These are phyloP conservation scores for Pongo abelii DNA, from an alignment of 2,113 vertebrate genomes.

Conservation along the genomic window DNA sequence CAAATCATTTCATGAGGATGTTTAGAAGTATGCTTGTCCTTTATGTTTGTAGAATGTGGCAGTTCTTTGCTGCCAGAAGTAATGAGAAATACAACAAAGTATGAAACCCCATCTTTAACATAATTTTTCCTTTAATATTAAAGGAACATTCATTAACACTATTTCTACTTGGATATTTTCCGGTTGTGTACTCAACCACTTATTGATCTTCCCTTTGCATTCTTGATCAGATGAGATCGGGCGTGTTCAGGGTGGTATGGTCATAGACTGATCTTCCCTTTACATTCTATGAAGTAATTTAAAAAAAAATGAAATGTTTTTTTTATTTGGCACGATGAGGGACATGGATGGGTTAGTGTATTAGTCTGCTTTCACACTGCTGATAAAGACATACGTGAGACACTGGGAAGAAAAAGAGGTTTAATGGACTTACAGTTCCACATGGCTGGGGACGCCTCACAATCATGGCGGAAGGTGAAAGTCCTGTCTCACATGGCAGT, in stretches of 20 bases:
- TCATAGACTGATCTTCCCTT: not conserved
- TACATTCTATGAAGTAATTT: not conserved
- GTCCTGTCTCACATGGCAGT: too few relatives aligned
- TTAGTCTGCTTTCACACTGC: too few relatives aligned
- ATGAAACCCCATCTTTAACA: not conserved
- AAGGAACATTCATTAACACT: not conserved
- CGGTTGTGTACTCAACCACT: not conserved
- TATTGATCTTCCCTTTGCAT: not conserved
- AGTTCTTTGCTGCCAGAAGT: not conserved
- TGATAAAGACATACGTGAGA: too few relatives aligned
- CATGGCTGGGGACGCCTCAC: too few relatives aligned
- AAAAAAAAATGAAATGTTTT: not conserved
- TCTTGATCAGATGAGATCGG: too few relatives aligned
- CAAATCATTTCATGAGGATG: not conserved
- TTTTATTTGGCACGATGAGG: not conserved
- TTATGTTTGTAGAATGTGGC: not conserved
- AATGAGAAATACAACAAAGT: not conserved
- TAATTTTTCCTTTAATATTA: not conserved
- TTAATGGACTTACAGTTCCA: too few relatives aligned
- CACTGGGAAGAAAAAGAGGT: too few relatives aligned
- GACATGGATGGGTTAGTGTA: too few relatives aligned
- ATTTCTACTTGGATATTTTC: constrained; percentile 29
- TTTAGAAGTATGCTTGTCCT: not conserved
- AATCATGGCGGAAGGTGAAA: too few relatives aligned
- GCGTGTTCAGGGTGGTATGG: too few relatives aligned